Base-by-base conservation (phyloP, 2,888 invertebrate genomes). In the Cremastinae sp. region DNA sequence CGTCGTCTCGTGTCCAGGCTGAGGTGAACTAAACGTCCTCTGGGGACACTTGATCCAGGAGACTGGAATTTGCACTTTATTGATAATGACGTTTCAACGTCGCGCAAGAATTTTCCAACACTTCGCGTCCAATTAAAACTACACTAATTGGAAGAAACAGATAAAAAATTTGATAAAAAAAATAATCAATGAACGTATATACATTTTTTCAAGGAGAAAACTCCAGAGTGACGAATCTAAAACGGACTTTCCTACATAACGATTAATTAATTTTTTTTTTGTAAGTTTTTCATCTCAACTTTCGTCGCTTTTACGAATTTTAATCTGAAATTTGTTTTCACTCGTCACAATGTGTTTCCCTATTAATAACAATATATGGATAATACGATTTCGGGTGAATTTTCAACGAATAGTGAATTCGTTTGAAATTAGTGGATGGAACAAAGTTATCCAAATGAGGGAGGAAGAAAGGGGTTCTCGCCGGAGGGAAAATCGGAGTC, bases 21-120 rank as follows among this genome's bases (percentile, higher is more conserved):
- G 70, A 77, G 70, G 65, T 72, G 68, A 75, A 75, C 68, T 53
- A 70, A 61, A 54, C 73, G 73, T 74, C 70, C 73, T 70, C 77
- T 74, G 74, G 73, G 74, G 77, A 77, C 77, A 66, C 65, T 74
- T 61, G 70, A 70, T 77, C 70, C 69, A 66, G 65, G 59, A 34
- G 70, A 66, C 54, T 54, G 53, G 59, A 74, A 5, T 28, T 70
- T 58, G 62, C 38, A 49, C 59, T 59, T 54, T 65, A 77, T 77
- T 77, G 70, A 77, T 77, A 74, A 70, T 70, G 74, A 70, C 69
- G 54, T 76, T 53, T 69, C 68, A 53, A 76, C 64, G 73, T 64
- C 34, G n/a, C 18, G 41, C 41, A 20, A 20, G 12, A 2, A 41
- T 7, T 20, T n/a, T 36, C 20, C 12, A 38, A 28, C 28, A 28